These are phyloP conservation scores for Turritopsis rubra DNA, from an alignment of 30 jellyfish, hydroid and myxozoan genomes.

Conservation along the genomic window DNA sequence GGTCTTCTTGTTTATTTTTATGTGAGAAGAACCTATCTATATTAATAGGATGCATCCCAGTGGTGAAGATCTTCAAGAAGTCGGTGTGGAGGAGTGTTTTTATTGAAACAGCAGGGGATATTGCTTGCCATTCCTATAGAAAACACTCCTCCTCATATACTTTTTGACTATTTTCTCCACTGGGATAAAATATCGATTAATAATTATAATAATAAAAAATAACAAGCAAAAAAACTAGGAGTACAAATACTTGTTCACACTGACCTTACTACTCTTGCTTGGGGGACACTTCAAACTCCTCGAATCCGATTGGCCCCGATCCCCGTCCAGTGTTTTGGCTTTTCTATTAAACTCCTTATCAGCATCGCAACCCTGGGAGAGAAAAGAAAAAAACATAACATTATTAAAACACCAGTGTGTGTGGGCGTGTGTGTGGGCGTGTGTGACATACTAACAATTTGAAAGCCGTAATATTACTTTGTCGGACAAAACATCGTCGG, in stretches of 20 bases:
- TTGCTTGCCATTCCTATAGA: background rate
- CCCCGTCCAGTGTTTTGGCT: background rate
- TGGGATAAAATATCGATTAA: background rate
- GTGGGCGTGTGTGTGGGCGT: no score
- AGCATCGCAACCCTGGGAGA: background rate
- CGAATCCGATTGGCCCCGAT: no score
- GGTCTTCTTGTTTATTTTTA: no score
- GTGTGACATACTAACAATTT: no score
- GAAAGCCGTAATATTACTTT: no score
- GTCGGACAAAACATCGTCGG: no score
- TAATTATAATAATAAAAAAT: no score
- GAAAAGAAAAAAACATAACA: background rate
- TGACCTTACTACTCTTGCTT: background rate
- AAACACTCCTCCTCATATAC: background rate
- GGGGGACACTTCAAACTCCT: background rate
- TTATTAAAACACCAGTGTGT: no score
- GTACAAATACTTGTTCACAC: no score
- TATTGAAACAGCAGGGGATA: background rate
- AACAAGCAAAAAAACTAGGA: no score
- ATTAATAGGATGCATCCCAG: no score
- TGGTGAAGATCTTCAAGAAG: background rate
- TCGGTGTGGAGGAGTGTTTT: background rate
- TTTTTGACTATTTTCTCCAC: background rate
- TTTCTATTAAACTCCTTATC: background rate
- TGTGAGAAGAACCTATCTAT: no score